phyloP scores from a whole-genome alignment of 1,140 invertebrate genomes.

The Leptinotarsa undecemlineata region DNA sequence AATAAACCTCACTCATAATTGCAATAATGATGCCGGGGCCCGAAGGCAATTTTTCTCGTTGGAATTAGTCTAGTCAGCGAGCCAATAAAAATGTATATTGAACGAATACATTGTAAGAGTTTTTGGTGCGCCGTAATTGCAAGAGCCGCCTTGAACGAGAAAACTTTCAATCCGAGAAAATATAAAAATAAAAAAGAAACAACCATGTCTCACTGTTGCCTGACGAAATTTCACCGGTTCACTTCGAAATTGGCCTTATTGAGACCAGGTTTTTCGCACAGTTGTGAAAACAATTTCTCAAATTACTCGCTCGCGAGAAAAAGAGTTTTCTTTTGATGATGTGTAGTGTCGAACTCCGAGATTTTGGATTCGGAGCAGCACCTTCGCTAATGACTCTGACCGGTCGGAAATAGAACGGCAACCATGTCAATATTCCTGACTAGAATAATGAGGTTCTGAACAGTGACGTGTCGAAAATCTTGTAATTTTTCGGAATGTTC shows the following conservation, averaged over 20 bases:
- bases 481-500: too few relatives aligned
- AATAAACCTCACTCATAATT: neutral
- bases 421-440: constrained; percentile 47
- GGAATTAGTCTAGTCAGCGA: constrained; percentile 1
- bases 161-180: constrained; percentile 1
- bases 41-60: neutral
- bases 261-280: neutral
- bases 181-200: neutral
- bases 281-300: constrained; percentile 31
- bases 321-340: neutral
- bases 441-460: constrained; percentile 35
- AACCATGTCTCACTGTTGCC: neutral
- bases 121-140: constrained; percentile 1
- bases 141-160: neutral
- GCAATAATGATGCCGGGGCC: neutral
- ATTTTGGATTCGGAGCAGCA: constrained; percentile 37
- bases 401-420: constrained; percentile 43
- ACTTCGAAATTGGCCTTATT: constrained; percentile 13
- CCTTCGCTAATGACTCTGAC: constrained; percentile 34
- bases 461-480: too few relatives aligned
- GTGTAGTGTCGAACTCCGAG: constrained; percentile 26
- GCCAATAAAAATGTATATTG: constrained; percentile 4
- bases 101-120: neutral
- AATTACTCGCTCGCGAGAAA: constrained; percentile 26
- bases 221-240: constrained; percentile 16